Base-by-base conservation (phyloP, 2,797 vertebrate genomes). In the Gymnothorax reevesii region DNA sequence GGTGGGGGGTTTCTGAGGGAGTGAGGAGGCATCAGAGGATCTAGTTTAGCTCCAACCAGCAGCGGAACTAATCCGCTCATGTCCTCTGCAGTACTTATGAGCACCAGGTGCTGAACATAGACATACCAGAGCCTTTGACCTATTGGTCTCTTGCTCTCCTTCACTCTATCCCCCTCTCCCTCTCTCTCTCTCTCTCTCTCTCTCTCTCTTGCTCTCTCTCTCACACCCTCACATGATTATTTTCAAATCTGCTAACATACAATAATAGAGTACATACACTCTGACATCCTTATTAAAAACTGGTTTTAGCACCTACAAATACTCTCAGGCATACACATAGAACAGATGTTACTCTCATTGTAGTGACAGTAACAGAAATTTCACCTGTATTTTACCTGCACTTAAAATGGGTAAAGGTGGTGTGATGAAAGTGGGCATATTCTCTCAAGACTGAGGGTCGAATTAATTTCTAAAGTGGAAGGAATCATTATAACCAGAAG, bases 51-150 rank as follows among this genome's bases (percentile, higher is more conserved):
- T 54, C 77, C 77, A 55, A 55, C 77, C 42, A 54, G 77, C 85
- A 57, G n/a, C 83, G 25, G 85, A 91, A 91, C 86, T 60, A 90
- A 91, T 90, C 84, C 87, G 88, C 90, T 87, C 91, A 89, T 33
- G 87, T 88, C 82, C 83, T 88, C 0, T 84, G 77, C 85, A 87
- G 89, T 89, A 17, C 66, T 73, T 84, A 42, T 90, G 92, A 92
- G 89, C 92, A 89, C 88, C 87, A 92, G 89, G 88, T 80, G 77
- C 83, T 89, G 57, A 90, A 90, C 79, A 20, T 89, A 92, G 93
- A 91, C 93, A 90, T 90, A 94, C 93, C 88, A 89, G 91, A 94
- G 49, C n/a, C 17, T 54, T 33, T 82, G 20, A 22, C 17, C 52
- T 52, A 22, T 9, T 55, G 49, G 9, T n/a, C 49, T 80, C 27